phyloP scores from a whole-genome alignment of 2,113 vertebrate species.

The Vidua chalybeata region DNA sequence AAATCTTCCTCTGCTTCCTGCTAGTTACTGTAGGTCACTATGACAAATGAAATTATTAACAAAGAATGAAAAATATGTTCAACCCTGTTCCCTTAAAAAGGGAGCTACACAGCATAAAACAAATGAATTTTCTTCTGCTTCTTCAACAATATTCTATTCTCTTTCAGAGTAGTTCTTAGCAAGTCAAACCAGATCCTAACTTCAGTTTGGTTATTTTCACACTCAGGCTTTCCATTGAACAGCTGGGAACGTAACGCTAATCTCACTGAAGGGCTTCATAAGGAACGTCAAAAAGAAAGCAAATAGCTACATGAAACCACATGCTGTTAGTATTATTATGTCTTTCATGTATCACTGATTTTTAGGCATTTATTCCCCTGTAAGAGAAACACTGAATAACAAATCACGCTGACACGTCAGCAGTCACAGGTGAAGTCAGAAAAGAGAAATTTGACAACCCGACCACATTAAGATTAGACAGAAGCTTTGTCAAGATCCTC shows the following conservation, averaged over 20 bases:
- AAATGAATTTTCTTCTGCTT: background rate
- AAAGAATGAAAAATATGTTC: background rate
- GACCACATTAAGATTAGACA: background rate
- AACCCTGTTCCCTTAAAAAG: background rate
- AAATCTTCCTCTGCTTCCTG: background rate
- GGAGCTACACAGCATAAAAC: background rate
- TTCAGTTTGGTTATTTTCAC: background rate
- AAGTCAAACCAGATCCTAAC: background rate
- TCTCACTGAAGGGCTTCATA: background rate
- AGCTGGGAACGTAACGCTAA: background rate
- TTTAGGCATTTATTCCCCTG: background rate
- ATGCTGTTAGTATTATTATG: background rate
- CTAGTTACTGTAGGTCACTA: background rate
- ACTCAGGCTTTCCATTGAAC: background rate
- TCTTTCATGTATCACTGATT: background rate
- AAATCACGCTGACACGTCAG: background rate
- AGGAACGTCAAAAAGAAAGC: background rate
- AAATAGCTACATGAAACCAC: background rate
- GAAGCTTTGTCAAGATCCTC: background rate
- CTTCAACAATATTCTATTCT: background rate
- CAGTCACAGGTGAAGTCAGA: background rate
- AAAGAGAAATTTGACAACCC: background rate
- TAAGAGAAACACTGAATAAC: slow-evolving; percentile 1
- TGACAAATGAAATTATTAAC: background rate
- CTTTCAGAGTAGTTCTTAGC: background rate